Evolutionary conservation across 2,113 vertebrate species (phyloP).

Genomic region (Rhineura floridana): DNA sequence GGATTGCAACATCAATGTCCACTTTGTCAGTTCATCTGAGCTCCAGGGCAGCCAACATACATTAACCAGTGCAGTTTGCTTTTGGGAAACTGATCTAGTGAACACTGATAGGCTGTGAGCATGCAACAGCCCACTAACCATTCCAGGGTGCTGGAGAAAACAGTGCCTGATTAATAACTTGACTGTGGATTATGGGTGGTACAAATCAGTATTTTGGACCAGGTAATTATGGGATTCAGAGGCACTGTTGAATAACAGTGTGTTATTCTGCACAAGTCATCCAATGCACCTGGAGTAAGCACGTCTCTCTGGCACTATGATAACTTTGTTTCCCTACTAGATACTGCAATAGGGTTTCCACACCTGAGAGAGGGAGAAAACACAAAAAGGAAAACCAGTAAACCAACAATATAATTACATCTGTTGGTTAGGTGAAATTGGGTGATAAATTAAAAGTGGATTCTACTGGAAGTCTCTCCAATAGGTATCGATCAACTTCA

Average conservation of each 20-base stretch:
- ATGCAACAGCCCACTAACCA: background rate
- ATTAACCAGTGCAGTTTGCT: background rate
- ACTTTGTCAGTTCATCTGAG: background rate
- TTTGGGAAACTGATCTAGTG: background rate
- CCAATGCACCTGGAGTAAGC: background rate
- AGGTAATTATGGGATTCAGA: background rate
- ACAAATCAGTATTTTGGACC: background rate
- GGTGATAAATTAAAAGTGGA: slow-evolving; percentile 85
- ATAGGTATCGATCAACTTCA: slow-evolving; percentile 83
- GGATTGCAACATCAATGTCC: background rate
- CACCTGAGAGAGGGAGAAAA: slow-evolving; percentile 32
- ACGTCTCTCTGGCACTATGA: slow-evolving; percentile 20
- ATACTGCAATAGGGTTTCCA: slow-evolving; percentile 16
- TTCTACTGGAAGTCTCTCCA: slow-evolving; percentile 67
- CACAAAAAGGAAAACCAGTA: slow-evolving; percentile 40
- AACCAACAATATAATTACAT: slow-evolving; percentile 63
- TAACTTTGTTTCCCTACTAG: slow-evolving; percentile 43
- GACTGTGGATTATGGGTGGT: background rate
- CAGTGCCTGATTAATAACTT: background rate
- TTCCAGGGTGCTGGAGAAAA: too few species aligned
- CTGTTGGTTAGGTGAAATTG: slow-evolving; percentile 74
- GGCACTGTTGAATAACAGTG: background rate
- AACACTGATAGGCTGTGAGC: background rate
- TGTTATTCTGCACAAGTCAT: background rate
- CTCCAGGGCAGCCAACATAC: background rate